Conservation (phyloP, 2,888 invertebrate species). For the Antitype chi region DNA sequence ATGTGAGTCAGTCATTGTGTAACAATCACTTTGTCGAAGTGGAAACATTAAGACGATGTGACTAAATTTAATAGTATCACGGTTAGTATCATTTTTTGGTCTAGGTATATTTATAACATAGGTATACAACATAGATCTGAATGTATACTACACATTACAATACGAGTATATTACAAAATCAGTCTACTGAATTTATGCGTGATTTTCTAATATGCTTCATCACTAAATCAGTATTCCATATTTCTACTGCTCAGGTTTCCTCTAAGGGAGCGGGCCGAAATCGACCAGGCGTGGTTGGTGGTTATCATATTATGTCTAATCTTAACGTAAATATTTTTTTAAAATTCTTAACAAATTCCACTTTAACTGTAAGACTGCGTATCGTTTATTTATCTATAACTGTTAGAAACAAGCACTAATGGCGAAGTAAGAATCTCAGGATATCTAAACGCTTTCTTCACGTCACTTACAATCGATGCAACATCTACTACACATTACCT, state of each 20-base stretch:
- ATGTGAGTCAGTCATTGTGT: conserved; percentile 54
- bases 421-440: conserved; percentile 19
- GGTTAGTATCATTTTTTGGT: conserved; percentile 8
- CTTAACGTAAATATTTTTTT: background rate
- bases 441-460: conserved; percentile 49
- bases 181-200: too few relatives aligned
- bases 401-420: conserved; percentile 32
- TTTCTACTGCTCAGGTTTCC: background rate
- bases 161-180: too few relatives aligned
- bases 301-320: background rate
- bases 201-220: too few relatives aligned
- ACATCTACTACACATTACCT: conserved; percentile 6
- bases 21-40: conserved; percentile 23
- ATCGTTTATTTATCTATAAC: conserved; percentile 23
- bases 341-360: background rate
- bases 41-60: conserved; percentile 6
- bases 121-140: background rate
- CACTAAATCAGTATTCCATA: too few relatives aligned
- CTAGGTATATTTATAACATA: background rate
- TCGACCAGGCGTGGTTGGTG: background rate
- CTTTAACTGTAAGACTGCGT: background rate
- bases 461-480: conserved; percentile 21
- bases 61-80: conserved; percentile 13
- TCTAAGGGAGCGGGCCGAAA: background rate
- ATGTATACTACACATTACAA: too few relatives aligned